Conservation (phyloP, 2,888 invertebrate species). For the Poecilus cupreus region DNA sequence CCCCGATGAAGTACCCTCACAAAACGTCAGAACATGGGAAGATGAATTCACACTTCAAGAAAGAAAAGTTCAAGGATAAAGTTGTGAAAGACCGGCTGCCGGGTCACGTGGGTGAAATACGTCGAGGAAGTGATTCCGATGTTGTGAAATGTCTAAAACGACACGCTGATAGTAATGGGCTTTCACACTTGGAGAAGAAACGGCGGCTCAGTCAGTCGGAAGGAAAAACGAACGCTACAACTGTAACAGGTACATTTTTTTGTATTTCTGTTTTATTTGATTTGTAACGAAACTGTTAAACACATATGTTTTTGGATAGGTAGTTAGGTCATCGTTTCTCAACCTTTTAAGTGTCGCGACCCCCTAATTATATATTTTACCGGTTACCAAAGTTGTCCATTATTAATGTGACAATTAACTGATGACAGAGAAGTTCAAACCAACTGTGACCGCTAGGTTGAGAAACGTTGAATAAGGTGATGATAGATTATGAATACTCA, state of each 20-base stretch:
- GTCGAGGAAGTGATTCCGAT: constrained; percentile 75
- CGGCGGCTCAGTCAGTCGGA: constrained; percentile 78
- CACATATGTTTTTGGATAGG: neutral
- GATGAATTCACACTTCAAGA: constrained; percentile 63
- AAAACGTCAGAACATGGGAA: constrained; percentile 47
- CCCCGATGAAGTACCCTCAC: constrained; percentile 12
- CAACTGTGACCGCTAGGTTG: no score
- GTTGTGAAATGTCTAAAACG: constrained; percentile 68
- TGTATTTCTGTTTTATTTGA: constrained; percentile 56
- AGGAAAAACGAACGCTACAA: constrained; percentile 62
- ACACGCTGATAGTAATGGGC: constrained; percentile 76
- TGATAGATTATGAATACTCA: no score
- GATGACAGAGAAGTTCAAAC: no score
- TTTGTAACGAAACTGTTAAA: neutral
- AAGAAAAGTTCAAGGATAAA: constrained; percentile 73
- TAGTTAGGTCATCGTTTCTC: no score
- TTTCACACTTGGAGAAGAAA: constrained; percentile 79
- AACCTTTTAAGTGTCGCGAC: no score
- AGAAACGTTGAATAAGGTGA: no score
- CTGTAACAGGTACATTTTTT: constrained; percentile 73
- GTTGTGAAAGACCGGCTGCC: constrained; percentile 71
- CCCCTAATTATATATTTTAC: no score
- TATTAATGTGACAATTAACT: no score
- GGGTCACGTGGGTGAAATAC: constrained; percentile 65
- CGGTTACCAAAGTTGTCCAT: no score